These are phyloP conservation scores for Hyaena hyaena DNA, from an alignment of 2,113 vertebrate species.

Conservation along the genomic window DNA sequence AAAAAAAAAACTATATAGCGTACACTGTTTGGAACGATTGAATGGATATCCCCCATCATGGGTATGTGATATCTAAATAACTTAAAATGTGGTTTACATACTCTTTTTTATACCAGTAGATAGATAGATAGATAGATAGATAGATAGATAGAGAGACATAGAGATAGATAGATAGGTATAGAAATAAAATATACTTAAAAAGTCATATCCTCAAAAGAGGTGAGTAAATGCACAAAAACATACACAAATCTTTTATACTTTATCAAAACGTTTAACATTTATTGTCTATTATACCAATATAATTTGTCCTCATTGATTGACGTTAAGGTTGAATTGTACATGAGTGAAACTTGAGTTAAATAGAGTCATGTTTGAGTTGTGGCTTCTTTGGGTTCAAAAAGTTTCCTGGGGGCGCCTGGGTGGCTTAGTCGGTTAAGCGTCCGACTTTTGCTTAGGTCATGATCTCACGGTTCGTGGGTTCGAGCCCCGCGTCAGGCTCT, in stretches of 20 bases:
- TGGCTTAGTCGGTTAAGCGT: no score
- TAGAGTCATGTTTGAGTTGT: not conserved
- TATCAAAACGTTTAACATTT: not conserved
- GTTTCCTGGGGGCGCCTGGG: no score
- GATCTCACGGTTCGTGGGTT: no score
- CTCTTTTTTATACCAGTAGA: not conserved
- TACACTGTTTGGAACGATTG: not conserved
- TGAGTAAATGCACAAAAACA: not conserved
- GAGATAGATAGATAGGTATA: no score
- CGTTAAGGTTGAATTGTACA: not conserved
- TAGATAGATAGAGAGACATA: no score
- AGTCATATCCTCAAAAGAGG: not conserved
- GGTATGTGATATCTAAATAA: not conserved
- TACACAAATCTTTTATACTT: not conserved
- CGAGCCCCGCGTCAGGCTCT: no score
- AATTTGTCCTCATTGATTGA: not conserved
- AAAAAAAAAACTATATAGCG: not conserved
- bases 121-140: not conserved
- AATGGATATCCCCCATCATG: not conserved
- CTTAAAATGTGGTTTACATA: not conserved
- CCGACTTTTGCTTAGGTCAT: no score
- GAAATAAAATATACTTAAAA: constrained; percentile 15
- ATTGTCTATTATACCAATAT: not conserved
- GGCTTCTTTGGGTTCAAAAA: not conserved
- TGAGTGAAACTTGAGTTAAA: not conserved